These are phyloP conservation scores for Phlogophora meticulosa DNA, from an alignment of 2,888 invertebrate genomes.

Conservation along the genomic window DNA sequence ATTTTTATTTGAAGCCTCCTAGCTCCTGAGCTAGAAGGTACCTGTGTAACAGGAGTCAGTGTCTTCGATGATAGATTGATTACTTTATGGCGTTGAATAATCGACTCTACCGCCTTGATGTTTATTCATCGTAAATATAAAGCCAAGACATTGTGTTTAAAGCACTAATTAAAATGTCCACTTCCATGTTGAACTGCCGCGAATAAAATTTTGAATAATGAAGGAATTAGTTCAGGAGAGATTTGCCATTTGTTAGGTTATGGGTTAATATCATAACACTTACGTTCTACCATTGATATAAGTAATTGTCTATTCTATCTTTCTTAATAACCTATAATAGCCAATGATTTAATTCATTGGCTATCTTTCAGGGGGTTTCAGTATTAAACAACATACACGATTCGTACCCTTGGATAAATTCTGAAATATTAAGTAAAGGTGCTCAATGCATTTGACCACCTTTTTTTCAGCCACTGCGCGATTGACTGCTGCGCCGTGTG, in stretches of 20 bases:
- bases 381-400: no score
- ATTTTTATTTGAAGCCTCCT: no score
- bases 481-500: no score
- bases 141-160: not conserved
- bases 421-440: no score
- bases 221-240: slow-evolving; percentile 35
- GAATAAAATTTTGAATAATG: slow-evolving; percentile 22
- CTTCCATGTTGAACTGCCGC: slow-evolving; percentile 17
- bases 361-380: no score
- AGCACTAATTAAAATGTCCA: not conserved
- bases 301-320: not conserved
- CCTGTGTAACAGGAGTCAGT: no score
- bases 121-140: not conserved
- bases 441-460: no score
- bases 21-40: no score
- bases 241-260: slow-evolving; percentile 34
- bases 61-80: no score
- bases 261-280: slow-evolving; percentile 38
- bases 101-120: not conserved
- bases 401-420: no score
- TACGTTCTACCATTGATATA: slow-evolving; percentile 3
- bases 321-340: not conserved
- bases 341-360: not conserved
- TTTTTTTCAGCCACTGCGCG: no score
- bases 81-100: slow-evolving; percentile 11